Base-by-base conservation (phyloP, 2,113 vertebrate species). In the Ammodytes marinus region DNA sequence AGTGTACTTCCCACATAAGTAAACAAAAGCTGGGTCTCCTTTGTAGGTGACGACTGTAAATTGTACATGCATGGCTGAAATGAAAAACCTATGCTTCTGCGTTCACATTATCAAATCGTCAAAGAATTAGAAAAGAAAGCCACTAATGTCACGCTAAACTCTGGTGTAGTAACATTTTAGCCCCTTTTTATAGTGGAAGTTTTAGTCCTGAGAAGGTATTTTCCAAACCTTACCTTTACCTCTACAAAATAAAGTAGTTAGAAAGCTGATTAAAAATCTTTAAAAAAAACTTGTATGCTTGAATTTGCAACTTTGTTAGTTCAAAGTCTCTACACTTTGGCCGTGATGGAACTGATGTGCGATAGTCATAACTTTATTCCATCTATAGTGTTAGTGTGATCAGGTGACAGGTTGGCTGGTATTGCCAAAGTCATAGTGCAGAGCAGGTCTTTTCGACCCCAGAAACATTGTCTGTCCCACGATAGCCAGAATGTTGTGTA, bases 401-500 rank as follows among this genome's bases (percentile, higher is more conserved):
- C 27, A 27, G 27, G 27, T 27, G 27, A 27, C 27, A 27, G 27
- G 27, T 27, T 27, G 27, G 27, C 27, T 27, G 27, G 27, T 53
- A 40, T 3, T 49, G 45, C 19, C 14, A 57, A 42, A 55, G 15
- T 40, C 55, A 45, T n/a, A 46, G 50, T 54, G 17, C 27, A 59
- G 47, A 11, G 39, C 35, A 12, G 77, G 12, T n/a, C n/a, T 64
- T 13, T 45, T 69, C 27, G 50, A 35, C 37, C 14, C 52, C 47
- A 77, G 42, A 77, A 63, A 77, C 53, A 9, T n/a, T 67, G 39
- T 60, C 45, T 60, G 27, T 50, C 73, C 61, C 72, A 40, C 46
- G 54, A 50, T 64, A 7, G 53, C 13, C 50, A 50, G n/a, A 17
- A 58, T 67, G 37, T 14, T 0, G 9, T 27, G 13, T 19, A 61